A percentile compares a stretch with the other conserved stretches of the same genome.
phyloP scores from a whole-genome alignment of 2,113 vertebrate genomes.

The Xiphorhynchus elegans region DNA sequence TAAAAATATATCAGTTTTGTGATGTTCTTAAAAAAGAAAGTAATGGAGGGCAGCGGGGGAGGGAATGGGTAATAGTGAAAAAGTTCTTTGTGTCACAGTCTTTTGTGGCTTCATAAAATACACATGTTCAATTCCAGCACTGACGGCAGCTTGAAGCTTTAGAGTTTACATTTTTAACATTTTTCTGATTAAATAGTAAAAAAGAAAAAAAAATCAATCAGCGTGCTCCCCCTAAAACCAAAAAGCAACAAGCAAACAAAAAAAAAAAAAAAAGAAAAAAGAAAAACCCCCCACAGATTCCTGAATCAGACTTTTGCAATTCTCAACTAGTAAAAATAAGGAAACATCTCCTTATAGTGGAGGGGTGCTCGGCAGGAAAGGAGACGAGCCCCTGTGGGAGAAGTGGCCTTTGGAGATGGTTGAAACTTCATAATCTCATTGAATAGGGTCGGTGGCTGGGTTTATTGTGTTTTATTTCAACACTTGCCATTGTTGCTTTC shows the following conservation, averaged over 20 bases:
- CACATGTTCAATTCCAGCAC: slow-evolving; percentile 37
- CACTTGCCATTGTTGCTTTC: slow-evolving; percentile 25
- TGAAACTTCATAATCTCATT: neutral
- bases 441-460: slow-evolving; percentile 32
- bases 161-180: slow-evolving; percentile 40
- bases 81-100: slow-evolving; percentile 47
- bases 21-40: slow-evolving; percentile 77
- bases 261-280: too few species aligned
- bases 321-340: slow-evolving; percentile 1
- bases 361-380: neutral
- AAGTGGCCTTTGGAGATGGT: slow-evolving; percentile 17
- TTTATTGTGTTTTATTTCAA: slow-evolving; percentile 51
- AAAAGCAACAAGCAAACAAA: neutral
- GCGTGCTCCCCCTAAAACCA: neutral
- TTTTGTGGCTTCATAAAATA: slow-evolving; percentile 58
- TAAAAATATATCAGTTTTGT: slow-evolving; percentile 72
- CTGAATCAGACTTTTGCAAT: neutral
- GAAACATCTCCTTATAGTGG: neutral
- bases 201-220: neutral
- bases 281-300: neutral
- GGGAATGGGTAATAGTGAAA: slow-evolving; percentile 53
- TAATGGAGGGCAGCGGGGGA: slow-evolving; percentile 72
- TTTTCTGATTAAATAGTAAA: slow-evolving; percentile 29
- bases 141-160: slow-evolving; percentile 63
- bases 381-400: neutral